Evolutionary conservation across 2,113 vertebrate genomes (phyloP).

Genomic region (Corvus moneduloides): DNA sequence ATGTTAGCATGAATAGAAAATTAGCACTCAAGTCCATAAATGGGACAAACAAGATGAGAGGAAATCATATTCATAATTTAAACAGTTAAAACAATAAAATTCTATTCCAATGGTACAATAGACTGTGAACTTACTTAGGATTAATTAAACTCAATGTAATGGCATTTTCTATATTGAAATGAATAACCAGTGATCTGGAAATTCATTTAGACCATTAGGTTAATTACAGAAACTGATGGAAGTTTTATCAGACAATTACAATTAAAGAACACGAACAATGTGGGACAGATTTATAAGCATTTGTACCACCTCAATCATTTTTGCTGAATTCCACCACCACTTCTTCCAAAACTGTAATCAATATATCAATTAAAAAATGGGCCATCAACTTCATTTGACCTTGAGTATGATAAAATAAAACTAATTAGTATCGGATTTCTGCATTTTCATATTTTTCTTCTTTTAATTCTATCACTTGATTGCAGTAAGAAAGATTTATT

Average conservation of each 20-base stretch:
- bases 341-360: constrained; percentile 57
- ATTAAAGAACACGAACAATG: constrained; percentile 53
- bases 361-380: constrained; percentile 66
- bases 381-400: constrained; percentile 40
- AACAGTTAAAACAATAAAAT: constrained; percentile 46
- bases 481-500: not conserved
- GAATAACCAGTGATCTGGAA: constrained; percentile 74
- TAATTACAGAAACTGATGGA: constrained; percentile 78
- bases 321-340: constrained; percentile 41
- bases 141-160: constrained; percentile 63
- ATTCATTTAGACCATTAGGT: constrained; percentile 77
- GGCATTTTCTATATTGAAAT: constrained; percentile 58
- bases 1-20: not conserved
- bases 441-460: not conserved
- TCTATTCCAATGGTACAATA: constrained; percentile 9
- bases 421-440: not conserved
- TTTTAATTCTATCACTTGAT: not conserved
- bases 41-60: not conserved
- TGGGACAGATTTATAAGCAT: constrained; percentile 68
- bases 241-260: constrained; percentile 75
- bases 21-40: not conserved
- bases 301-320: constrained; percentile 67
- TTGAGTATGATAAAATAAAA: constrained; percentile 25
- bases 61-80: constrained; percentile 14
- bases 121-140: constrained; percentile 35